A percentile compares a stretch with the other conserved stretches of the same genome.
Conservation (phyloP, 2,888 invertebrate genomes). For the Mesodorylaimus sp. region DNA sequence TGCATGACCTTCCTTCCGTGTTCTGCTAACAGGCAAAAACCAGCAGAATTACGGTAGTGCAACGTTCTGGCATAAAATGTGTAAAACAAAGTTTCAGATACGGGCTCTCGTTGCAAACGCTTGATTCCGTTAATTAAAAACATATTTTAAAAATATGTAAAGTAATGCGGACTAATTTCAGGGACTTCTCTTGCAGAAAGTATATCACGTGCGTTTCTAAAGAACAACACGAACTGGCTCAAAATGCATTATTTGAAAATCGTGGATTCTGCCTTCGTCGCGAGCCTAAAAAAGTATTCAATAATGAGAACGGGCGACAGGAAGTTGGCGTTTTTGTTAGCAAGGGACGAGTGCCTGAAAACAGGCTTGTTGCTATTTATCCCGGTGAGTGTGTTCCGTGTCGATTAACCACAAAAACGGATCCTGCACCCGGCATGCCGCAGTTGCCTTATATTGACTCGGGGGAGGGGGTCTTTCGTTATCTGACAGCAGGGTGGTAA, state of each 20-base stretch:
- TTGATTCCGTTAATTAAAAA: too few species aligned
- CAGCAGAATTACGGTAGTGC: too few species aligned
- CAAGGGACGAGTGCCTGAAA: neutral
- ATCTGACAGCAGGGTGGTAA: too few species aligned
- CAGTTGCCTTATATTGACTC: neutral
- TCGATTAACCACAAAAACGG: neutral
- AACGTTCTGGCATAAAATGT: too few species aligned
- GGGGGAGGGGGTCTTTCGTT: neutral
- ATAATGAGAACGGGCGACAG: neutral
- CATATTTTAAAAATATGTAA: too few species aligned
- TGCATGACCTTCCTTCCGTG: too few species aligned
- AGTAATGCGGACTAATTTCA: too few species aligned
- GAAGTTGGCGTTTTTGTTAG: constrained; percentile 6
- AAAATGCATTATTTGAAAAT: neutral
- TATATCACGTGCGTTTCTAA: neutral
- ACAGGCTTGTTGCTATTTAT: constrained; percentile 5
- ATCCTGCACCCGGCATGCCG: neutral
- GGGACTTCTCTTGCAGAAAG: neutral
- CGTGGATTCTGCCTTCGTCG: constrained; percentile 1
- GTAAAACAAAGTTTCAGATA: too few species aligned
- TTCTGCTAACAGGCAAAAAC: too few species aligned
- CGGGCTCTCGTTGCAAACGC: too few species aligned
- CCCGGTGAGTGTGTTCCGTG: constrained; percentile 4
- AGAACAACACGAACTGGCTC: neutral
- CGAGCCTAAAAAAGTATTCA: too few species aligned